phyloP scores from a whole-genome alignment of 2,797 vertebrate species.

The Emydoidea blandingii region DNA sequence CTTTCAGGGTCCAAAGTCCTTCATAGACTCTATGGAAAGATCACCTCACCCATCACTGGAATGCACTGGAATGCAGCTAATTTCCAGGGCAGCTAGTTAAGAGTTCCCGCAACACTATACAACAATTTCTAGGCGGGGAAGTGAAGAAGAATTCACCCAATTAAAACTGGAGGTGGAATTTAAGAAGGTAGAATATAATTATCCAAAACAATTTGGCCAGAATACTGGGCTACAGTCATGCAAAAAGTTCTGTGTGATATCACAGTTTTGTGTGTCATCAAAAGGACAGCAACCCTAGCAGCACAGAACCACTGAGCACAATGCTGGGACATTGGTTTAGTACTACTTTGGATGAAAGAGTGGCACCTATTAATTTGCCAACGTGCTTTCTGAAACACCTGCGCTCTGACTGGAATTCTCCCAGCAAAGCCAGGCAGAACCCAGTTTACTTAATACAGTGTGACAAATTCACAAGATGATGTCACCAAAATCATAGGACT shows the following conservation, averaged over 20 bases:
- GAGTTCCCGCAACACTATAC: slow-evolving; percentile 41
- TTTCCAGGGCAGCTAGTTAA: slow-evolving; percentile 46
- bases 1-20: slow-evolving; percentile 42
- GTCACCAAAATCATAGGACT: slow-evolving; percentile 68
- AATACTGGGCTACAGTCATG: slow-evolving; percentile 47
- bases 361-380: slow-evolving; percentile 73
- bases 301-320: slow-evolving; percentile 43
- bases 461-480: slow-evolving; percentile 35
- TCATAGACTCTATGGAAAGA: slow-evolving; percentile 49
- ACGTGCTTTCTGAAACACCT: slow-evolving; percentile 47
- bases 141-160: slow-evolving; percentile 56
- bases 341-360: slow-evolving; percentile 63
- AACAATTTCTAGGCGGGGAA: slow-evolving; percentile 43
- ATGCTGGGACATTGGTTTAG: slow-evolving; percentile 37
- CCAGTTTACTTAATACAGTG: slow-evolving; percentile 44
- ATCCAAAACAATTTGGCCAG: slow-evolving; percentile 63
- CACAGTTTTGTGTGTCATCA: slow-evolving; percentile 57
- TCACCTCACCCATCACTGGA: slow-evolving; percentile 35
- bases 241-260: slow-evolving; percentile 44
- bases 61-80: slow-evolving; percentile 31
- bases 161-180: slow-evolving; percentile 53
- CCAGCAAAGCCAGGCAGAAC: slow-evolving; percentile 29
- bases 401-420: slow-evolving; percentile 43
- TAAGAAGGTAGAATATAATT: slow-evolving; percentile 69
- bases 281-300: not conserved